Evolutionary conservation across 1,140 invertebrate species (phyloP).

Genomic region (Zaprionus kolodkinae): DNA sequence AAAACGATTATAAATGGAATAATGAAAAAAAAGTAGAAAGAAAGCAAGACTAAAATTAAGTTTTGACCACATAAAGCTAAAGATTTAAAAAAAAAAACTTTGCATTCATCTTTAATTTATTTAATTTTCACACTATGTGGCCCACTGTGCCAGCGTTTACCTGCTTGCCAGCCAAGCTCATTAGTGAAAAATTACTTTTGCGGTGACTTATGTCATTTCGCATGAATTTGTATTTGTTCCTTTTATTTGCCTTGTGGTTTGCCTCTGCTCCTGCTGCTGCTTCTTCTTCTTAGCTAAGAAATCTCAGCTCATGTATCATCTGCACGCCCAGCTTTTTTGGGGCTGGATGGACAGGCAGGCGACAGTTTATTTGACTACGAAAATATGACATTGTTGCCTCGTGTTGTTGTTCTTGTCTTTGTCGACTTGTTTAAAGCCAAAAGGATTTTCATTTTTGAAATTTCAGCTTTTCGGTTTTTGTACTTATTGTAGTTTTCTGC

Average conservation of each 20-base stretch:
- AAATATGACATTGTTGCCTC: slow-evolving; percentile 29
- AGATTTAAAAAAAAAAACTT: neutral
- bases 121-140: neutral
- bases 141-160: slow-evolving; percentile 42
- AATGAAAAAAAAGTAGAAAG: too few species aligned
- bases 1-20: neutral
- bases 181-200: slow-evolving; percentile 82
- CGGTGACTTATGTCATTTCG: slow-evolving; percentile 81
- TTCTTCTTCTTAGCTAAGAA: slow-evolving; percentile 52
- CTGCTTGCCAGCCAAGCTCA: slow-evolving; percentile 65
- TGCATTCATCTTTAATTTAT: too few species aligned
- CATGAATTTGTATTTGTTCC: slow-evolving; percentile 77
- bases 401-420: slow-evolving; percentile 11
- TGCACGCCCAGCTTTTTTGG: slow-evolving; percentile 30
- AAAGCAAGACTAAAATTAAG: too few species aligned
- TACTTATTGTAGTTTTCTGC: slow-evolving; percentile 5
- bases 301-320: slow-evolving; percentile 71
- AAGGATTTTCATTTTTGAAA: slow-evolving; percentile 17
- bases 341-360: slow-evolving; percentile 26
- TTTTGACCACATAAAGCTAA: too few species aligned
- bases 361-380: slow-evolving; percentile 53
- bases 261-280: slow-evolving; percentile 11
- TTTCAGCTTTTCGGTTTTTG: slow-evolving; percentile 1
- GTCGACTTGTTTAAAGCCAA: slow-evolving; percentile 37
- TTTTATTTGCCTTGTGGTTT: slow-evolving; percentile 54